Evolutionary conservation across 1,140 invertebrate genomes (phyloP), one percentile per base, ranked within the genome.

Genomic region (Nasonia longicornis): DNA sequence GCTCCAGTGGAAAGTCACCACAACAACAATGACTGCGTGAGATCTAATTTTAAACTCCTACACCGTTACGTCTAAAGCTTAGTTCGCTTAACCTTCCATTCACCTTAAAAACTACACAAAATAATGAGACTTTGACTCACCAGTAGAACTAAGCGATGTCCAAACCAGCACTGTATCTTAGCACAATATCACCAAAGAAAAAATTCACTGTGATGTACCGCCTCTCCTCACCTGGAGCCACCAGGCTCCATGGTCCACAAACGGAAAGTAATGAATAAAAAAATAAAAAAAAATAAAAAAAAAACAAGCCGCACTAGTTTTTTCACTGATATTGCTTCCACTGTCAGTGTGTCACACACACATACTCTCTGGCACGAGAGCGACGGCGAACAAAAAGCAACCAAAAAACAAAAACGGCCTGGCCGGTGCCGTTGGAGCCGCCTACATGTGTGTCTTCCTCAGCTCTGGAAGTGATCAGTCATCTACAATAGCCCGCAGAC

Each of bases 161-260:
- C 67, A 64, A 26, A 3, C 45, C 58, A 26, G 77, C 26, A 64
- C 66, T 26, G 31, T 26, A 12, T 63, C 2, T 22, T 35, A 26
- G 31, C 48, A 35, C 11, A 35, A 2, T 52, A 52, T 26, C 77
- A 78, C 67, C 48, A 26, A 77, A 26, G 64, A 71, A 63, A 77
- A 52, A 58, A 58, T 58, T 58, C 52, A 58, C 52, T 58, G 20
- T n/a, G 16, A 3, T 58, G n/a, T 16, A 58, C 1, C 7, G 16
- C 52, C 52, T 20, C 52, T 52, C 11, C 42, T 63, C 77, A 79
- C n/a, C 63, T 69, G 58, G 48, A 72, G 26, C 63, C 31, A 58
- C 3, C 42, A n/a, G 14, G 38, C 14, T 38, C 52, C 31, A 63
- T 63, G 42, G 52, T 58, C 4, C 52, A n/a, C 52, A n/a, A 58